A percentile compares a stretch with the other conserved stretches of the same genome.
Conservation (phyloP, 2,888 invertebrate genomes). For the Hofmannophila pseudospretella region DNA sequence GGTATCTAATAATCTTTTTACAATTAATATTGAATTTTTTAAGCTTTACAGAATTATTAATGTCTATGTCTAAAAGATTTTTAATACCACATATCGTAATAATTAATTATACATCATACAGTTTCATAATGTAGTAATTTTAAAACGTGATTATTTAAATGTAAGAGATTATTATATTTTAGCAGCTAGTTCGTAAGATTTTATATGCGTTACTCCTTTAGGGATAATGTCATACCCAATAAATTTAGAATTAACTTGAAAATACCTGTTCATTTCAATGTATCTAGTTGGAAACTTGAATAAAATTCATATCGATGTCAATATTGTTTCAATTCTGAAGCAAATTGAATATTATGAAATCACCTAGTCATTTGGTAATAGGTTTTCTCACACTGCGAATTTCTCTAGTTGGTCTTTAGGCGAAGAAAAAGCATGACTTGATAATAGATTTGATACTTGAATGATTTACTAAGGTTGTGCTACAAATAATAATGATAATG, state of each 20-base stretch:
- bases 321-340: conserved; percentile 59
- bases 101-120: conserved; percentile 16
- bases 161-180: conserved; percentile 11
- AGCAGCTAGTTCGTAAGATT: conserved; percentile 25
- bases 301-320: conserved; percentile 41
- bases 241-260: conserved; percentile 70
- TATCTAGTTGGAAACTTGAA: conserved; percentile 52
- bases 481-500: conserved; percentile 3
- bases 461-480: background rate
- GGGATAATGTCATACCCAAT: conserved; percentile 66
- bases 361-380: conserved; percentile 38
- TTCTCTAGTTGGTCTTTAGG: conserved; percentile 74
- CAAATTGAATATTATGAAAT: conserved; percentile 69
- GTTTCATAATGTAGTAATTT: conserved; percentile 22
- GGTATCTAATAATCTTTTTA: no score
- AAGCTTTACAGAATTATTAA: conserved; percentile 14
- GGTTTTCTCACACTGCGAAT: conserved; percentile 66
- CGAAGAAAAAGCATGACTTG: conserved; percentile 11
- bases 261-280: conserved; percentile 37
- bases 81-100: conserved; percentile 41
- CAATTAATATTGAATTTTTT: no score
- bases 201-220: conserved; percentile 50
- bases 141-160: conserved; percentile 12
- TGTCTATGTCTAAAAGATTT: conserved; percentile 15
- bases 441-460: conserved; percentile 5